A percentile compares a stretch with the other conserved stretches of the same genome.
Conservation (phyloP, 2,888 invertebrate genomes). For the Cetonia aurata region DNA sequence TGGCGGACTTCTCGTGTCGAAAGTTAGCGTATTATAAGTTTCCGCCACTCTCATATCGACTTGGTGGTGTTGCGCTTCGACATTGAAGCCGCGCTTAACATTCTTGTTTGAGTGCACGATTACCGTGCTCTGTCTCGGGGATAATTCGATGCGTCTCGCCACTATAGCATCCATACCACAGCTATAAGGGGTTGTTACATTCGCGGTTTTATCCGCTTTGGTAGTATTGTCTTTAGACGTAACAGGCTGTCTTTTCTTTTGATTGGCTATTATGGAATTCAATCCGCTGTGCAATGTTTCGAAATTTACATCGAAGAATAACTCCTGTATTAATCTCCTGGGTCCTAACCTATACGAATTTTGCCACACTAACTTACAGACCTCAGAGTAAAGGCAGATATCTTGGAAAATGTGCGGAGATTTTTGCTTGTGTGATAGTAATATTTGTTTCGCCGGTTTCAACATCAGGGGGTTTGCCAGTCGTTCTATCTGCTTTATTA, state of each 20-base stretch:
- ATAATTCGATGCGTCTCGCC: slow-evolving; percentile 45
- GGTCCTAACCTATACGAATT: slow-evolving; percentile 87
- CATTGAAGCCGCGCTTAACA: slow-evolving; percentile 51
- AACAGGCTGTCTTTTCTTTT: slow-evolving; percentile 47
- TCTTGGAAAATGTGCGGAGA: slow-evolving; percentile 83
- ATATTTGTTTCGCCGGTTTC: slow-evolving; percentile 84
- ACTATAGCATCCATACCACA: slow-evolving; percentile 38
- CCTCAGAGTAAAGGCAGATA: slow-evolving; percentile 93
- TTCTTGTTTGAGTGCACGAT: slow-evolving; percentile 44
- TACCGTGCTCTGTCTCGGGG: slow-evolving; percentile 21
- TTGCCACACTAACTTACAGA: slow-evolving; percentile 82
- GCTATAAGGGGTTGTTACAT: background rate
- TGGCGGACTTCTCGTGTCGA: slow-evolving; percentile 60
- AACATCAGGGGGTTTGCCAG: slow-evolving; percentile 84
- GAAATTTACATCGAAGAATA: slow-evolving; percentile 89
- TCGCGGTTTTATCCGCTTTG: background rate
- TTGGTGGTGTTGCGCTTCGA: slow-evolving; percentile 25
- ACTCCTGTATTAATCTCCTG: slow-evolving; percentile 90
- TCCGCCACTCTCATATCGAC: slow-evolving; percentile 39
- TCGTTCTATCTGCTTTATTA: slow-evolving; percentile 79
- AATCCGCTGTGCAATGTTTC: slow-evolving; percentile 73
- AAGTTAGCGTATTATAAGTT: slow-evolving; percentile 49
- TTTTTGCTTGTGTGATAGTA: slow-evolving; percentile 81
- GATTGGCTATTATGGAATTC: slow-evolving; percentile 64
- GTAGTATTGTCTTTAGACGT: slow-evolving; percentile 45